phyloP scores from a whole-genome alignment of 37 sponge, comb jelly and placozoan species.

The Haliclona indistincta region DNA sequence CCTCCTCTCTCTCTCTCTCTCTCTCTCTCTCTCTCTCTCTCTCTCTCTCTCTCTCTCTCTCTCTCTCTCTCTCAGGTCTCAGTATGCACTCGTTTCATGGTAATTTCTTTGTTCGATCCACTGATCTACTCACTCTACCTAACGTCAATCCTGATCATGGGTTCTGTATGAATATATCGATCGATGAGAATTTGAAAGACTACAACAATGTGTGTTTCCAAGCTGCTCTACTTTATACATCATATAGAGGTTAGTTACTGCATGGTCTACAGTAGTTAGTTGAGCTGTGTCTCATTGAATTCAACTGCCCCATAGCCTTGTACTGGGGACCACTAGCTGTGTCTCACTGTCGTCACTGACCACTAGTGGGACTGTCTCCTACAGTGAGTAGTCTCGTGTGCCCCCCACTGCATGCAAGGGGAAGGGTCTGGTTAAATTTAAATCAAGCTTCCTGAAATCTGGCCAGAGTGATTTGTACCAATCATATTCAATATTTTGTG shows the following conservation, averaged over 20 bases:
- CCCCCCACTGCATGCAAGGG: too few species aligned
- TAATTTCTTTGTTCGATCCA: constrained; percentile 96
- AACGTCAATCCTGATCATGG: constrained; percentile 93
- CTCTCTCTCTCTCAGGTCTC: constrained; percentile 54
- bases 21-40: background rate
- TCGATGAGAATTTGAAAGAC: constrained; percentile 94
- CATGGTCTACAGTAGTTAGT: too few species aligned
- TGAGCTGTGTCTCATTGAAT: too few species aligned
- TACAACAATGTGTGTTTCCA: constrained; percentile 81
- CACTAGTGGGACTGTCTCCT: too few species aligned
- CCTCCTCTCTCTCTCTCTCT: constrained; percentile 16
- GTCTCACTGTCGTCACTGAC: too few species aligned
- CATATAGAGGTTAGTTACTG: constrained; percentile 79
- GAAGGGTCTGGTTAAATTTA: too few species aligned
- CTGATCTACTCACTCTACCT: constrained; percentile 94
- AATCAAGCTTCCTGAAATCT: too few species aligned
- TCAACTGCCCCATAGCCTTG: too few species aligned
- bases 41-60: background rate
- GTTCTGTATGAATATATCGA: constrained; percentile 84
- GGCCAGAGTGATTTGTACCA: too few species aligned
- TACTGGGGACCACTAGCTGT: too few species aligned
- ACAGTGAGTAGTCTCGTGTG: too few species aligned
- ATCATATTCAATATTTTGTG: too few species aligned
- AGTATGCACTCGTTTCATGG: constrained; percentile 95
- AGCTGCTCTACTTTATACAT: constrained; percentile 94